Conservation (phyloP, 2,797 vertebrate species). For the Pagetopsis macropterus region DNA sequence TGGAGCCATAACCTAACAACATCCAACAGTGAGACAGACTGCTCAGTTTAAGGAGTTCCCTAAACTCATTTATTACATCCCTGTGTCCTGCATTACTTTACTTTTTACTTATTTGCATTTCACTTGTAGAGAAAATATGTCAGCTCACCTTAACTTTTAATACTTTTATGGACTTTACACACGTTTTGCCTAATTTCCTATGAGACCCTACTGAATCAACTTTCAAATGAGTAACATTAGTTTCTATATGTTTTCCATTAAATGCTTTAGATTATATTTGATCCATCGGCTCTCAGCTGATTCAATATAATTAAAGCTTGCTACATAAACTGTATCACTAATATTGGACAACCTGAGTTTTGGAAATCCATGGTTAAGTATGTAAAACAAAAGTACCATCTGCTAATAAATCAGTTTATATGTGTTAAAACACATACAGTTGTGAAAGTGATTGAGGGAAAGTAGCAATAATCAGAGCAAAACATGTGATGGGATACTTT, state of each 20-base stretch:
- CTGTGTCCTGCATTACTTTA: neutral
- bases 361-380: neutral
- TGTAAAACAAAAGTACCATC: neutral
- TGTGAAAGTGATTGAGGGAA: too few species aligned
- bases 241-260: neutral
- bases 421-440: neutral
- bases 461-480: too few species aligned
- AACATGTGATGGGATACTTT: neutral
- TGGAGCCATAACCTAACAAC: slow-evolving; percentile 29
- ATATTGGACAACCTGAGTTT: neutral
- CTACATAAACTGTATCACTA: neutral
- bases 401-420: neutral
- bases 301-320: neutral
- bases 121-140: neutral
- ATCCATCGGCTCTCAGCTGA: slow-evolving; percentile 15
- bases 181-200: neutral
- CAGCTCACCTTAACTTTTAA: slow-evolving; percentile 1
- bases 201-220: neutral
- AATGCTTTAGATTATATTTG: slow-evolving; percentile 2
- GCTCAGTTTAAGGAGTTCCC: neutral
- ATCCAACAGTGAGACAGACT: neutral
- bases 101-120: neutral
- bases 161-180: neutral
- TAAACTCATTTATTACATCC: neutral
- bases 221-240: neutral